Percentiles rank a stretch among this genome's conserved stretches.
phyloP scores from a whole-genome alignment of 2,888 invertebrate species.

The Piscicola geometra region DNA sequence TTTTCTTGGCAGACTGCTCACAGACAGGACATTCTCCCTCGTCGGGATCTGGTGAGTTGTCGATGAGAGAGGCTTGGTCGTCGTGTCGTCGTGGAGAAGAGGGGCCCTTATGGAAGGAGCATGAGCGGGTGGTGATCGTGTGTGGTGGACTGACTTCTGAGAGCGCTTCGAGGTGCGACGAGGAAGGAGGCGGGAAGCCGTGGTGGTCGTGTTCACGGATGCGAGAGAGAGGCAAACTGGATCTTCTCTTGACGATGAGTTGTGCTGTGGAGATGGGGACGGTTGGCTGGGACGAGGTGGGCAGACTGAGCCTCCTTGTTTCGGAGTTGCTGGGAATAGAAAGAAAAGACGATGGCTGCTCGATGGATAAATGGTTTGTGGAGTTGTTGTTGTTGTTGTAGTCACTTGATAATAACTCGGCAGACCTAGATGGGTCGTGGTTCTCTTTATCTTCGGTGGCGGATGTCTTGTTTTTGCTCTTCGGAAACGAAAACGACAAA shows the following conservation, averaged over 20 bases:
- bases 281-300: slow-evolving; percentile 5
- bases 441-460: background rate
- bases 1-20: background rate
- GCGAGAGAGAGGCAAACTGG: slow-evolving; percentile 31
- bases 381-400: background rate
- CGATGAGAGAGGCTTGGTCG: background rate
- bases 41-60: background rate
- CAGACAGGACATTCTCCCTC: background rate
- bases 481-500: slow-evolving; percentile 2
- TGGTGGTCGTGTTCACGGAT: slow-evolving; percentile 15
- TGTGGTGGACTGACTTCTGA: slow-evolving; percentile 14
- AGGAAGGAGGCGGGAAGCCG: background rate
- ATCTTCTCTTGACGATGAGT: slow-evolving; percentile 4
- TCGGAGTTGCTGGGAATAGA: background rate
- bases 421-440: slow-evolving; percentile 4
- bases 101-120: background rate
- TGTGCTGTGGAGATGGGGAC: background rate
- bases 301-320: slow-evolving; percentile 17
- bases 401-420: background rate
- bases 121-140: background rate
- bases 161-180: slow-evolving; percentile 19
- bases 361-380: background rate
- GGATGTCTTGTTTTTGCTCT: background rate
- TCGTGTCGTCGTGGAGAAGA: background rate
- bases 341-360: background rate